Percentiles rank a stretch among this genome's conserved stretches.
Evolutionary conservation across 1,140 invertebrate genomes (phyloP).

Genomic region (Sinella curviseta): DNA sequence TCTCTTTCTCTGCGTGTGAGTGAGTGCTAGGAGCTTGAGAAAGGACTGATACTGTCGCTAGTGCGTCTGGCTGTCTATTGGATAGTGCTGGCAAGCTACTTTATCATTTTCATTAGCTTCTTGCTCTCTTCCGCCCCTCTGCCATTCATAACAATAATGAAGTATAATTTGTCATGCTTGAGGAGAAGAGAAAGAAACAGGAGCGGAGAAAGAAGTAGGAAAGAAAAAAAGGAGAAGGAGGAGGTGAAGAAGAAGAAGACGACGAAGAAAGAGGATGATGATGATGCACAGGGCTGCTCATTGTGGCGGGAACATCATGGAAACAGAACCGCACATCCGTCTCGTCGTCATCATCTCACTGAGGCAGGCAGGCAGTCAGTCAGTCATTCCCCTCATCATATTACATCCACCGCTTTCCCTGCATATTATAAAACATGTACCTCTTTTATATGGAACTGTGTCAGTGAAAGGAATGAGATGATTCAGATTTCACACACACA

Average conservation of each 20-base stretch:
- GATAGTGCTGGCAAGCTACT: neutral
- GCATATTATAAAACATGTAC: no score
- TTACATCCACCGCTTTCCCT: no score
- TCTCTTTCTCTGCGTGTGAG: no score
- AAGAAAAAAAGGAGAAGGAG: neutral
- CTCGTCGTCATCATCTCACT: neutral
- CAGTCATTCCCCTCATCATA: neutral
- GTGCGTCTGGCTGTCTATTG: neutral
- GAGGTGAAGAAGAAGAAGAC: neutral
- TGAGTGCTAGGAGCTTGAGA: no score
- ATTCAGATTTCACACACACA: no score
- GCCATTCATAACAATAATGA: constrained; percentile 14
- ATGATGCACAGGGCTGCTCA: neutral
- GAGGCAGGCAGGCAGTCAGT: neutral
- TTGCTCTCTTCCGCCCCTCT: neutral
- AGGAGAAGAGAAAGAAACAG: constrained; percentile 4
- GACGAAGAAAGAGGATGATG: neutral
- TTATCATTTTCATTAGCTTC: neutral
- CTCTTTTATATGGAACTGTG: no score
- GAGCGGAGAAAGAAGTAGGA: neutral
- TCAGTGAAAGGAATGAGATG: no score
- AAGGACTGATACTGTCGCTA: neutral
- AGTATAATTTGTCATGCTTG: constrained; percentile 16
- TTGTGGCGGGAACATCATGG: neutral
- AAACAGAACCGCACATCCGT: neutral